A percentile compares a stretch with the other conserved stretches of the same genome.
Conservation (phyloP, 2,888 invertebrate genomes). For the Drosophila rubida region DNA sequence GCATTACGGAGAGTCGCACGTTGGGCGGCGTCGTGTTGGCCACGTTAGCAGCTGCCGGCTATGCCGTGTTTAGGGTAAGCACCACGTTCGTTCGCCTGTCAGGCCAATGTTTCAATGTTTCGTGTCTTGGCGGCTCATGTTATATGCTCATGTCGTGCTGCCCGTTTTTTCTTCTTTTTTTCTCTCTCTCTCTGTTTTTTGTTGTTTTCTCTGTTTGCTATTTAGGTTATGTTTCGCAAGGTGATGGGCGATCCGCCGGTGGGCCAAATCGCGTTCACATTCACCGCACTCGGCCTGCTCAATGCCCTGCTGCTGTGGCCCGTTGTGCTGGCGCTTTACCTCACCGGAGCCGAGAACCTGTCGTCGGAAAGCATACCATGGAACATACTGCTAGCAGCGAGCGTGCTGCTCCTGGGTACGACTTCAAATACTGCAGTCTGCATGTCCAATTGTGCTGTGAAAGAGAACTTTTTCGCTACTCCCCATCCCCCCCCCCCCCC, state of each 20-base stretch:
- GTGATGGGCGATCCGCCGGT: slow-evolving; percentile 96
- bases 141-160: slow-evolving; percentile 54
- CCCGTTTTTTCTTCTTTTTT: no score
- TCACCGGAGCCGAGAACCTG: slow-evolving; percentile 94
- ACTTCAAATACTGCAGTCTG: slow-evolving; percentile 3
- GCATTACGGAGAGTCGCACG: slow-evolving; percentile 95
- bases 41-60: slow-evolving; percentile 95
- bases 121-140: slow-evolving; percentile 44
- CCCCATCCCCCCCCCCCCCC: no score
- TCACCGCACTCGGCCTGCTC: slow-evolving; percentile 95
- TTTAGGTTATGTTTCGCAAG: slow-evolving; percentile 96
- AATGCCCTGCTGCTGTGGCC: slow-evolving; percentile 96
- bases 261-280: slow-evolving; percentile 96
- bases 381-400: slow-evolving; percentile 92
- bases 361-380: slow-evolving; percentile 94
- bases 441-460: slow-evolving; percentile 24
- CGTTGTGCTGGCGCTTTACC: slow-evolving; percentile 93
- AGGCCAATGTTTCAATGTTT: slow-evolving; percentile 14
- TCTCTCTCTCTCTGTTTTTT: no score
- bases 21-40: slow-evolving; percentile 96
- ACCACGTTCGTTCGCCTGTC: slow-evolving; percentile 6
- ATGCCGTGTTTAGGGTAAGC: slow-evolving; percentile 95
- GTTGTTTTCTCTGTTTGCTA: no score
- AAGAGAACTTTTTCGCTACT: slow-evolving; percentile 36
- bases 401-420: slow-evolving; percentile 91